Conservation (phyloP, 92 coral and sea anemone species). For the Montipora capitata region DNA sequence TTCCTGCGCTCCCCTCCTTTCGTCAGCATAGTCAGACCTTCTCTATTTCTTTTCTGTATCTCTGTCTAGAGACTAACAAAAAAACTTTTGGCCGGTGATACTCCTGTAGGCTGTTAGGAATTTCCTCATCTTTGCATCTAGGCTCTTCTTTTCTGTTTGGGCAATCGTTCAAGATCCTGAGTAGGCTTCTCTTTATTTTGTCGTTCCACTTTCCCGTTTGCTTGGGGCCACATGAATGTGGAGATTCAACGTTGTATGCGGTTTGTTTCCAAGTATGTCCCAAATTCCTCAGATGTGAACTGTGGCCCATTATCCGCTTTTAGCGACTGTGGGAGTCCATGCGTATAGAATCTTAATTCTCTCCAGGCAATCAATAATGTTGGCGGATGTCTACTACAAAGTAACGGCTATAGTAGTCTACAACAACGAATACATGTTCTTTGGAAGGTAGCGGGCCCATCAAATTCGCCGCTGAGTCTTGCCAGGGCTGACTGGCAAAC, state of each 20-base stretch:
- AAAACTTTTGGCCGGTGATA: background rate
- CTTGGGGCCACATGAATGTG: background rate
- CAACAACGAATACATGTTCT: no score
- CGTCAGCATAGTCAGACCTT: no score
- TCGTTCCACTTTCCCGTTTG: background rate
- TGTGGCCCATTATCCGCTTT: slow-evolving; percentile 17
- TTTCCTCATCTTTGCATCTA: background rate
- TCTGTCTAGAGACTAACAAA: no score
- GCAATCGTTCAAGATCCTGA: background rate
- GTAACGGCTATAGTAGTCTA: no score
- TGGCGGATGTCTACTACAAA: no score
- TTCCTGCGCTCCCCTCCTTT: no score
- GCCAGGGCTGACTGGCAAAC: background rate
- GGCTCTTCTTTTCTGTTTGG: no score
- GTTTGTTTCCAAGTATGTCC: slow-evolving; percentile 7
- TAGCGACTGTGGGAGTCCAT: background rate
- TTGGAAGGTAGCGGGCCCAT: no score
- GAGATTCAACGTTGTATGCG: background rate
- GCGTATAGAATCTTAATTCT: background rate
- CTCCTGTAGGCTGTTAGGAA: background rate
- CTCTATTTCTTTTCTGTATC: no score
- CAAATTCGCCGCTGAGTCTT: background rate
- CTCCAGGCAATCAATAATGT: no score
- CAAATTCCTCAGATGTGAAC: slow-evolving; percentile 2
- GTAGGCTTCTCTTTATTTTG: background rate